Conservation (phyloP, 2,888 invertebrate genomes). For the Kryphioiulus occultus region DNA sequence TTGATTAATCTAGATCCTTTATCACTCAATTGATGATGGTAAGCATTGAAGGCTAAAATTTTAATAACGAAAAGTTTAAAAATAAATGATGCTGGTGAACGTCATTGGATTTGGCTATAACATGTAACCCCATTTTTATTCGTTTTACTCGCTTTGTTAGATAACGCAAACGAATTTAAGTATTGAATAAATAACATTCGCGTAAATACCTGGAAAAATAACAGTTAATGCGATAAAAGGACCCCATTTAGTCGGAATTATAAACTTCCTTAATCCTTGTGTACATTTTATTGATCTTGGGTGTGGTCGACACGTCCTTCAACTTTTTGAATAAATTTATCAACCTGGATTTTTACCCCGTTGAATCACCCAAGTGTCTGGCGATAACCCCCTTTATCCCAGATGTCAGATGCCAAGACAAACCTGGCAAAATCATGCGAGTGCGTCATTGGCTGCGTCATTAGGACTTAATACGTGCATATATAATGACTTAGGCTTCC, state of each 20-base stretch:
- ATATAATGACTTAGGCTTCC: not conserved
- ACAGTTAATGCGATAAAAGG: not conserved
- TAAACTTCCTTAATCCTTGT: not conserved
- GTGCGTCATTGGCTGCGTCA: not conserved
- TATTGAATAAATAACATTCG: no score
- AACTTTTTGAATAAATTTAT: constrained; percentile 10
- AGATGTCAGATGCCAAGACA: constrained; percentile 4
- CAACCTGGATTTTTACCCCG: not conserved
- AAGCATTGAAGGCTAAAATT: no score
- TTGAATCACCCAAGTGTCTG: not conserved
- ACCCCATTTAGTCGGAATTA: not conserved
- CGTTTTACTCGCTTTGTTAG: no score
- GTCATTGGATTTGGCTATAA: no score
- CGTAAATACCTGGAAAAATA: no score
- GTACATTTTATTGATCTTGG: not conserved
- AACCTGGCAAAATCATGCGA: constrained; percentile 23
- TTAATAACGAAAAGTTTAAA: no score
- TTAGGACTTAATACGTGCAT: not conserved
- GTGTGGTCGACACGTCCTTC: not conserved
- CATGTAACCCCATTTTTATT: no score
- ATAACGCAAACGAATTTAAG: no score
- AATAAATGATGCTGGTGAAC: no score
- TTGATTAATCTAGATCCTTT: no score
- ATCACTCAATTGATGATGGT: no score
- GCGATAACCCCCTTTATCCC: not conserved